Evolutionary conservation across 2,113 vertebrate species (phyloP), one percentile per base, ranked within the genome.

Genomic region (Lota lota): DNA sequence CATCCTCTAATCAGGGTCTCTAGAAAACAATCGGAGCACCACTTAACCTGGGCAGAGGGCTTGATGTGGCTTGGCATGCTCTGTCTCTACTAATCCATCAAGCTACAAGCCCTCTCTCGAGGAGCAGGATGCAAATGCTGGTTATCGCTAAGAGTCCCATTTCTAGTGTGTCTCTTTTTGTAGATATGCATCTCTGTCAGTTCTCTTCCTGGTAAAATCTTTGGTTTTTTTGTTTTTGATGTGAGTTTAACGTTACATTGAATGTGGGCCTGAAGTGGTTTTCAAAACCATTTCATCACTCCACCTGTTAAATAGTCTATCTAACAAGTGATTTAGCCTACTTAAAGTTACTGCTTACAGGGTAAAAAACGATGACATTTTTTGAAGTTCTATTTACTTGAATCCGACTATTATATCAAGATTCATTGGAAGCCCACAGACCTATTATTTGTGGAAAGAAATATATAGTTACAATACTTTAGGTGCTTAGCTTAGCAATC

Each of bases 41-140:
- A 90, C 88, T 92, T 93, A 92, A 92, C 90, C 89, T 90, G 88
- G 65, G 81, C 79, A 72, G 76, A 73, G 77, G 83, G 81, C 85
- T 82, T 89, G 91, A 91, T 92, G 87, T 84, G 83, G 84, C 88
- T 91, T 83, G 86, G 82, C 87, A 87, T 91, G 89, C 87, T 91
- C 88, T 92, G 91, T 91, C 91, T 91, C 87, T 88, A 87, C 92
- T 92, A 92, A 93, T 92, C 89, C 91, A 89, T 92, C 89, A 86
- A 47, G 81, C 85, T 87, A 75, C 79, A 73, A 83, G 82, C 69
- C 72, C 84, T 80, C 80, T 47, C 63, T 75, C 53, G 62, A 87
- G 84, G 84, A 79, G 72, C 18, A 72, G 4, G 79, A 91, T 91
- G 90, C 88, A 90, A 91, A 91, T 91, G 75, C 73, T 76, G 69